Base-by-base conservation (phyloP, 2,797 vertebrate species). In the Eulemur albifrons region DNA sequence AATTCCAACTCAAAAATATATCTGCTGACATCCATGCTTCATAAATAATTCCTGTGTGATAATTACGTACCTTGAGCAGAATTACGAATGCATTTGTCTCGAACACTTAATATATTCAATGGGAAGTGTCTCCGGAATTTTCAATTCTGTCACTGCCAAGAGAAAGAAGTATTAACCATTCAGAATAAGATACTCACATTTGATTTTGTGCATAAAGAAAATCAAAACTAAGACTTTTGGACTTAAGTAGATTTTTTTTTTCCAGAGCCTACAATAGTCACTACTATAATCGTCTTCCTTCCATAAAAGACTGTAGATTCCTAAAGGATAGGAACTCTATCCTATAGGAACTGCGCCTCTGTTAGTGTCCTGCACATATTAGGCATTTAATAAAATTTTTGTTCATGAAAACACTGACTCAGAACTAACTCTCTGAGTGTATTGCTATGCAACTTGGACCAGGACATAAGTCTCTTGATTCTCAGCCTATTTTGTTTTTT, bases 1-100 rank as follows among this genome's bases (percentile, higher is more conserved):
- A 93, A 15, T 90, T 98, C 94, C 90, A 95, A 8, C 0, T 96
- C 17, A 76, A 48, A 94, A 97, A 95, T 96, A 54, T 30, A 95
- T 87, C 43, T 76, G 48, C 50, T 86, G 75, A 95, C 96, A 97
- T 85, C 92, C 43, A 63, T 52, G 85, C 86, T 95, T 90, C 0
- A 6, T 85, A 88, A 93, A 96, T 20, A 91, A 88, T 94, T 88
- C 27, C 80, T 27, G 10, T 79, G 59, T 93, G 77, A 76, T 90
- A 94, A 96, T 96, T 90, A 59, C 17, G 27, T 69, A 69, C n/a
- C 76, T 91, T 61, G 90, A 84, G 61, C 43, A 65, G 79, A 94
- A 86, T 87, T 65, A 61, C 79, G 45, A 94, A 75, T 76, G 63
- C 59, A 43, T 87, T 89, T 72, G 13, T 93, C 76, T 79, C 38